phyloP scores from a whole-genome alignment of 2,113 vertebrate species.

The Prinia subflava region DNA sequence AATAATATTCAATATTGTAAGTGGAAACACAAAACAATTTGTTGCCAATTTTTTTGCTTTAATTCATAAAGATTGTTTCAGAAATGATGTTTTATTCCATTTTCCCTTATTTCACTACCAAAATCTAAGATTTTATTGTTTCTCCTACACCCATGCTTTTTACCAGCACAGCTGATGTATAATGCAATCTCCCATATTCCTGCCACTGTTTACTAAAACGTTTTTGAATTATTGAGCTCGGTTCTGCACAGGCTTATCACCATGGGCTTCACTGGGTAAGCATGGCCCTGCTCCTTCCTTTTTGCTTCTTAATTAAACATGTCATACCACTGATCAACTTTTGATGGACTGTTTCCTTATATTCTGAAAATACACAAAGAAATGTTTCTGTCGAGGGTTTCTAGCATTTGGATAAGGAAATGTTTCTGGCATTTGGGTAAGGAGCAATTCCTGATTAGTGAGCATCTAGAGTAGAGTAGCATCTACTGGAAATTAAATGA shows the following conservation, averaged over 20 bases:
- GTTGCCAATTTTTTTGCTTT: neutral
- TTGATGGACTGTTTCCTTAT: neutral
- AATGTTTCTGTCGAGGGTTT: neutral
- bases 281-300: neutral
- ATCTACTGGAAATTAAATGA: conserved; percentile 1
- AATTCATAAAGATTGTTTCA: neutral
- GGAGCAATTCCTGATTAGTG: neutral
- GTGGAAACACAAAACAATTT: neutral
- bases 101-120: neutral
- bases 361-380: neutral
- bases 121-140: neutral
- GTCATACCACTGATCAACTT: neutral
- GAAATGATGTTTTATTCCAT: neutral
- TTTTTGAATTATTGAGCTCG: neutral
- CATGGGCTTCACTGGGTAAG: neutral
- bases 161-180: neutral
- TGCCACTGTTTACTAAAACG: neutral
- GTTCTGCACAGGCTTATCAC: neutral
- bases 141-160: neutral
- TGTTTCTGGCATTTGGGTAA: neutral
- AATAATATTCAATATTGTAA: neutral
- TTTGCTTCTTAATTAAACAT: neutral
- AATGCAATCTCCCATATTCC: neutral
- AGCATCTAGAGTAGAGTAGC: neutral
- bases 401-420: neutral